Evolutionary conservation across 1,140 invertebrate species (phyloP).

Genomic region (Ips typographus): DNA sequence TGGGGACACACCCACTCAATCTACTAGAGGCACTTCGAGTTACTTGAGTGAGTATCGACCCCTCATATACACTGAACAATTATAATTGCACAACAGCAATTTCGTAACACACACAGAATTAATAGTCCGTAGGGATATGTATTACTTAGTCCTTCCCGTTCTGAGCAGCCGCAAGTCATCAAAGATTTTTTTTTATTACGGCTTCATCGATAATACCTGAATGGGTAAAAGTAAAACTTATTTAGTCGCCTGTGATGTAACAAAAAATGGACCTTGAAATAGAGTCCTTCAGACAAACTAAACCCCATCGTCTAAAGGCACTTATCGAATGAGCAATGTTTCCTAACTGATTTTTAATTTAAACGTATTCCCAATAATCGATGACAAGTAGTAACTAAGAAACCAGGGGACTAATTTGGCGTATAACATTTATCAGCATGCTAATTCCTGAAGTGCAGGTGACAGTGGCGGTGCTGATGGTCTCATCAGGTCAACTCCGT

Average conservation of each 20-base stretch:
- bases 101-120: constrained; percentile 50
- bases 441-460: constrained; percentile 50
- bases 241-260: too few species aligned
- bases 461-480: constrained; percentile 48
- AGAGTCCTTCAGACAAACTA: too few species aligned
- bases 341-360: constrained; percentile 1
- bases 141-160: constrained; percentile 38
- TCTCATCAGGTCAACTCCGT: constrained; percentile 46
- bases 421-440: constrained; percentile 49
- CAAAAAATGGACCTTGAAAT: too few species aligned
- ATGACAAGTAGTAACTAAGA: constrained; percentile 13
- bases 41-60: constrained; percentile 50
- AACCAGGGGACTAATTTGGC: constrained; percentile 36
- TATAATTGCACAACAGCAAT: constrained; percentile 51
- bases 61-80: constrained; percentile 51
- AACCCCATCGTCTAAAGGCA: constrained; percentile 7
- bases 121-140: constrained; percentile 48
- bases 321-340: constrained; percentile 30
- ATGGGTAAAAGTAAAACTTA: too few species aligned
- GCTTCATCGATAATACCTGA: too few species aligned
- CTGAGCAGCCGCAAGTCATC: background rate
- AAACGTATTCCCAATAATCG: background rate
- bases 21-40: constrained; percentile 53
- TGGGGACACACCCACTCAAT: constrained; percentile 51
- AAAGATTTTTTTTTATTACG: too few species aligned